These are phyloP conservation scores for Panzeria rudis DNA, from an alignment of 2,888 invertebrate genomes.

Conservation along the genomic window DNA sequence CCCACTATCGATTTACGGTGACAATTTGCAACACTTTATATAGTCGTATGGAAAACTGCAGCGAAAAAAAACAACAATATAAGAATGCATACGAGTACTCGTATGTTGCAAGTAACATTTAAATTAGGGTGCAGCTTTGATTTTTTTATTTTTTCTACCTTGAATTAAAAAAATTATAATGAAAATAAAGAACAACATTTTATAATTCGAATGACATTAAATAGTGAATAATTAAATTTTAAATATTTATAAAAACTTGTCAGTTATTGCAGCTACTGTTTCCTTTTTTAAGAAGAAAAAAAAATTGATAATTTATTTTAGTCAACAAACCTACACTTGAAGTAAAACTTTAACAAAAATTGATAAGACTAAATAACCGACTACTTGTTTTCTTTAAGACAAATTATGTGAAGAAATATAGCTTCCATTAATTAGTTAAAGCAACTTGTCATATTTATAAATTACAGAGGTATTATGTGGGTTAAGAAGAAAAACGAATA, in stretches of 20 bases:
- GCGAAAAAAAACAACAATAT: neutral
- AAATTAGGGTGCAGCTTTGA: constrained; percentile 67
- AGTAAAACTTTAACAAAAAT: neutral
- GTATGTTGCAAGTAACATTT: constrained; percentile 27
- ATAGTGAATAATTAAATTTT: constrained; percentile 66
- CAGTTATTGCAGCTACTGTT: constrained; percentile 49
- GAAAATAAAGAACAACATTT: constrained; percentile 55
- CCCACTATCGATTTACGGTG: constrained; percentile 65
- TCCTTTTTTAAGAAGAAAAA: neutral
- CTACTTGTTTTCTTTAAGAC: neutral
- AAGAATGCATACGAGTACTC: neutral
- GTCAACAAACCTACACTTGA: constrained; percentile 38
- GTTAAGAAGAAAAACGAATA: neutral
- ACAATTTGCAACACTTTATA: constrained; percentile 69
- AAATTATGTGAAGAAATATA: constrained; percentile 38
- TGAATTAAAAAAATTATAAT: constrained; percentile 12
- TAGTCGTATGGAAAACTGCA: constrained; percentile 1
- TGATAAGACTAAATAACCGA: constrained; percentile 17
- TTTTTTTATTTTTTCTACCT: constrained; percentile 3
- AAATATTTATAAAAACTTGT: constrained; percentile 53
- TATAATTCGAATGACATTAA: constrained; percentile 62
- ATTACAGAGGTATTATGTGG: constrained; percentile 18
- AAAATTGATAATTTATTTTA: neutral
- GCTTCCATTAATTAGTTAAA: constrained; percentile 16
- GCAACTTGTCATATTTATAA: constrained; percentile 55